Percentiles rank a stretch among this genome's conserved stretches.
phyloP scores from a whole-genome alignment of 2,113 vertebrate species.

The Serranochromis macrocephalus region DNA sequence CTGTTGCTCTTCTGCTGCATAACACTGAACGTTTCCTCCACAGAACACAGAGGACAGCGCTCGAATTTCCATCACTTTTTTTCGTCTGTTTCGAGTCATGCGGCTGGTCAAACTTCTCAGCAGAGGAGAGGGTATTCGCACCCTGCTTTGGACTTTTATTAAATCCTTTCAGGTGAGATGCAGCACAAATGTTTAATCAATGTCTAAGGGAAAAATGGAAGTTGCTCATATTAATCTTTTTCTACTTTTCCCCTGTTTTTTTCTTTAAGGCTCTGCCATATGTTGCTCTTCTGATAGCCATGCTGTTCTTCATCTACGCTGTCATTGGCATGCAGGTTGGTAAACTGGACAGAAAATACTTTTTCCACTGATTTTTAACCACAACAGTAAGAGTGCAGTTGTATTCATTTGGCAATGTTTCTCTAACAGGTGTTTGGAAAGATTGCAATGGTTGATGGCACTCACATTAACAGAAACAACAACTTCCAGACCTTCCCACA shows the following conservation, averaged over 20 bases:
- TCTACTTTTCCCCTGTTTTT: background rate
- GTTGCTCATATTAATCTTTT: background rate
- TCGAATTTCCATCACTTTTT: conserved; percentile 99
- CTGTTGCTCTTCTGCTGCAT: conserved; percentile 16
- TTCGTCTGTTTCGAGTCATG: conserved; percentile 98
- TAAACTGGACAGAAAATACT: background rate
- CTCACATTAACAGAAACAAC: conserved; percentile 98
- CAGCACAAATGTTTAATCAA: background rate
- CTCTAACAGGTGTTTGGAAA: conserved; percentile 89
- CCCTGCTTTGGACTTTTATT: conserved; percentile 96
- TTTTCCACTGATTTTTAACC: background rate
- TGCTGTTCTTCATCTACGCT: conserved; percentile 99
- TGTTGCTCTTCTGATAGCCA: conserved; percentile 95
- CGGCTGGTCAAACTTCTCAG: conserved; percentile 96
- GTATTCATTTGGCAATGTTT: background rate
- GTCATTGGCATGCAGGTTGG: conserved; percentile 98
- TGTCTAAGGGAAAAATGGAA: background rate
- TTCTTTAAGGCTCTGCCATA: conserved; percentile 86
- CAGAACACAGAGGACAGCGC: conserved; percentile 97
- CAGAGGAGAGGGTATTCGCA: conserved; percentile 96
- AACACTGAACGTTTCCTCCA: conserved; percentile 64
- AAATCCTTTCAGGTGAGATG: conserved; percentile 94
- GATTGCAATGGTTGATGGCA: conserved; percentile 93
- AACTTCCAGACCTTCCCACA: conserved; percentile 99
- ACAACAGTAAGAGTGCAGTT: background rate